phyloP scores from a whole-genome alignment of 1,140 invertebrate species.

The Lasioglossum baleicum region DNA sequence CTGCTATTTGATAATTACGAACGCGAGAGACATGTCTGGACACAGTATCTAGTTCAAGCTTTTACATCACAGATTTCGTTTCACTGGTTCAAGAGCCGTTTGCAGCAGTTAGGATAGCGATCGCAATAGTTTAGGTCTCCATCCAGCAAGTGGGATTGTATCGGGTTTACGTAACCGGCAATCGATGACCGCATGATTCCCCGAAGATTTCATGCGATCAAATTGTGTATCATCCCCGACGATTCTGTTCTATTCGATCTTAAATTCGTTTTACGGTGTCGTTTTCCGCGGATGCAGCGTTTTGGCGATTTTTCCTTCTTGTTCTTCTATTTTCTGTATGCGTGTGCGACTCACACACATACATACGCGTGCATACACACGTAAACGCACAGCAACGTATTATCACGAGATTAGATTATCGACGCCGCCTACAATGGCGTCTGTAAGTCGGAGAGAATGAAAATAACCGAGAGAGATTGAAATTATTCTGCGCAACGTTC shows the following conservation, averaged over 20 bases:
- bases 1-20: no score
- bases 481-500: constrained; percentile 1
- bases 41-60: no score
- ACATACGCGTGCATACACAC: constrained; percentile 13
- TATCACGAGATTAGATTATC: constrained; percentile 75
- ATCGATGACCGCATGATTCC: constrained; percentile 19
- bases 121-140: not conserved
- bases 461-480: constrained; percentile 34
- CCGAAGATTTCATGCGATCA: not conserved
- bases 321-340: not conserved
- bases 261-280: not conserved
- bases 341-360: constrained; percentile 25
- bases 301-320: not conserved
- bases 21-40: no score
- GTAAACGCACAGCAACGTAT: constrained; percentile 4
- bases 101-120: not conserved
- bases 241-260: not conserved
- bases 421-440: constrained; percentile 62
- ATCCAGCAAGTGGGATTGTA: not conserved
- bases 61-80: no score
- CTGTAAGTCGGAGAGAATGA: constrained; percentile 56
- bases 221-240: not conserved
- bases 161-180: constrained; percentile 17
- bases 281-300: not conserved
- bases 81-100: no score